Conservation (phyloP, 1,140 invertebrate genomes). For the Hetaerina americana region DNA sequence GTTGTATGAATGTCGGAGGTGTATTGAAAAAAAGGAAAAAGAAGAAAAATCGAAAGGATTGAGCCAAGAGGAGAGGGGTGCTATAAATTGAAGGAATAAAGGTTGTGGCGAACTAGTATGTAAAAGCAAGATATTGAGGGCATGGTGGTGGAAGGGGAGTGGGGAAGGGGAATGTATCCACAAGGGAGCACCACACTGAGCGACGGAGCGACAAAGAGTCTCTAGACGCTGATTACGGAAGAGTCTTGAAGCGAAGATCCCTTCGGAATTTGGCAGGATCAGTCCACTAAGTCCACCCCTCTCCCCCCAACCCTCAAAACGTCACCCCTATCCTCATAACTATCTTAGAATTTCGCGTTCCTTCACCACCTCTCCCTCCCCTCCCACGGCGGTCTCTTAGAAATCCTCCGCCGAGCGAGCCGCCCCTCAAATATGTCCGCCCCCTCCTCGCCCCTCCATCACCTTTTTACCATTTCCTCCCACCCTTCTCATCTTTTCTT, state of each 20-base stretch:
- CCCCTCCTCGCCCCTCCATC: neutral
- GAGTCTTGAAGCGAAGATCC: neutral
- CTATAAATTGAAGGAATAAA: neutral
- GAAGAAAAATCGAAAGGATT: too few relatives aligned
- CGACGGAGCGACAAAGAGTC: neutral
- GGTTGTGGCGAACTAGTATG: too few relatives aligned
- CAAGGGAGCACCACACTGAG: neutral
- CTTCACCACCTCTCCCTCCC: neutral
- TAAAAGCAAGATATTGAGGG: neutral
- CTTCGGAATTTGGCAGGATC: neutral
- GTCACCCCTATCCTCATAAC: neutral
- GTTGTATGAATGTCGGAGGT: too few relatives aligned
- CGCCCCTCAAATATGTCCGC: too few relatives aligned
- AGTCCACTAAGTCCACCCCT: neutral
- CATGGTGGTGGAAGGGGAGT: neutral
- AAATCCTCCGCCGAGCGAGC: too few relatives aligned
- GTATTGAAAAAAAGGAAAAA: too few relatives aligned
- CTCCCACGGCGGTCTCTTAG: neutral
- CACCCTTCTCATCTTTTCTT: neutral
- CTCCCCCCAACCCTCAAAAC: neutral
- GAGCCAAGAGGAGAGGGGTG: neutral
- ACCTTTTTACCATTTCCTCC: neutral
- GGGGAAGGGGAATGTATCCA: neutral
- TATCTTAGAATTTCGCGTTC: neutral
- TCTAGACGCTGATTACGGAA: neutral